Percentiles rank a stretch among this genome's conserved stretches.
phyloP scores from a whole-genome alignment of 1,140 invertebrate species.

The Orius insidiosus region DNA sequence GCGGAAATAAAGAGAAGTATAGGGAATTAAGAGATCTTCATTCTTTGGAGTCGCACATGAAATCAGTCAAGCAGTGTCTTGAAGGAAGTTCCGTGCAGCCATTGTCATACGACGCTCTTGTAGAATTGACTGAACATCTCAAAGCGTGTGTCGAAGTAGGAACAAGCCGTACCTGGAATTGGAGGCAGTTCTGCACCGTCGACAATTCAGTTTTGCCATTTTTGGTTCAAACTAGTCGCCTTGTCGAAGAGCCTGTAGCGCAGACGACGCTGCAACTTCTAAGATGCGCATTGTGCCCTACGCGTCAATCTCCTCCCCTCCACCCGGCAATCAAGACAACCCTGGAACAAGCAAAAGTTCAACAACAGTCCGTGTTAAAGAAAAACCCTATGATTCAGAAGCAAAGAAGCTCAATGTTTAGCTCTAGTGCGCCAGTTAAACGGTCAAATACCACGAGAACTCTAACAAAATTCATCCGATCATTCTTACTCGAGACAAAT shows the following conservation, averaged over 20 bases:
- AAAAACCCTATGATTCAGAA: slow-evolving; percentile 22
- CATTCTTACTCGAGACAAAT: slow-evolving; percentile 86
- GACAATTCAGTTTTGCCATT: slow-evolving; percentile 61
- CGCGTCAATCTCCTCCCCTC: slow-evolving; percentile 18
- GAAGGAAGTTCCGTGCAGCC: background rate
- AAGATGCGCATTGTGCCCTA: slow-evolving; percentile 63
- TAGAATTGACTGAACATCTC: slow-evolving; percentile 85
- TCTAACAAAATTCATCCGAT: slow-evolving; percentile 70
- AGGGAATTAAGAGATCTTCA: slow-evolving; percentile 83
- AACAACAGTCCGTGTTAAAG: slow-evolving; percentile 28
- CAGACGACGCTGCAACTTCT: slow-evolving; percentile 77
- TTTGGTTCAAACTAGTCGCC: slow-evolving; percentile 58
- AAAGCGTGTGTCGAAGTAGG: slow-evolving; percentile 89
- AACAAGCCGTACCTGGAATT: slow-evolving; percentile 76
- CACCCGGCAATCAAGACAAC: background rate
- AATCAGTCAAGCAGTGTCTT: slow-evolving; percentile 19
- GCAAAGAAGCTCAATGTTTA: slow-evolving; percentile 53
- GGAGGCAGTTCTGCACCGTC: slow-evolving; percentile 78
- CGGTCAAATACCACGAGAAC: slow-evolving; percentile 42
- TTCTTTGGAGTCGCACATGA: slow-evolving; percentile 64
- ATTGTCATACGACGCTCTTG: slow-evolving; percentile 66
- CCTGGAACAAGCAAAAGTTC: slow-evolving; percentile 2
- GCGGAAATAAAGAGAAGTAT: slow-evolving; percentile 91
- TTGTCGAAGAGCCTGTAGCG: slow-evolving; percentile 79
- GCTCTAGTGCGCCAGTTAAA: slow-evolving; percentile 52